Evolutionary conservation across 1,140 invertebrate genomes (phyloP), one percentile per base, ranked within the genome.

Genomic region (Spodoptera litura): DNA sequence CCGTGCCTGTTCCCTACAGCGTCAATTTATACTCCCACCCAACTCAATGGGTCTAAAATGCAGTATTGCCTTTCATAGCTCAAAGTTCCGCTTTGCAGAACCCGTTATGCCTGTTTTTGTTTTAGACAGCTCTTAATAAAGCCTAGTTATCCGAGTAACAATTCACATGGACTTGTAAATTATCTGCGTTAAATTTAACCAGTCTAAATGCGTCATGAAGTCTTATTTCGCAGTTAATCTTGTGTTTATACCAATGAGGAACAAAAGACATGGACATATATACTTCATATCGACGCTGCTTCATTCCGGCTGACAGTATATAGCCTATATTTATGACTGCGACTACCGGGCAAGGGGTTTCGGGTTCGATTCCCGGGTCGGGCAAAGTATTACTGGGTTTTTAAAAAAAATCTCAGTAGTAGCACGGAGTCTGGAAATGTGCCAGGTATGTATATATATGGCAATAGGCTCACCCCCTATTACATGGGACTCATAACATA

Each of bases 21-120:
- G 38, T 44, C 38, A 44, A 44, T 44, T 44, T 44, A 44, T 44
- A 44, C 12, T 61, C 12, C 4, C 4, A 61, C 27, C 27, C 25
- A 61, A 35, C 13, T 35, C 13, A 61, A 44, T 15, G n/a, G 13
- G 9, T 64, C 61, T 38, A 9, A 64, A 64, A 64, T 64, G 35
- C 61, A n/a, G 61, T 64, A 44, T 64, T 64, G 15, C 38, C 38
- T 20, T 64, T 64, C 35, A 20, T 64, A 64, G 35, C 15, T 25
- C 35, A 25, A 20, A 15, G 58, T 35, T 61, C 58, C 58, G 58
- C 3, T 59, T 44, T 4, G n/a, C 9, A 5, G 10, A 66, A 66
- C 62, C 38, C 5, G 62, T 49, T 66, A 12, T 12, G 20, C 62
- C 62, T 66, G 62, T 66, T 61, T 6, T 35, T 12, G 13, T 11